Percentiles rank a stretch among this genome's conserved stretches.
phyloP scores from a whole-genome alignment of 2,113 vertebrate species.

The Neolamprologus caudopunctatus region DNA sequence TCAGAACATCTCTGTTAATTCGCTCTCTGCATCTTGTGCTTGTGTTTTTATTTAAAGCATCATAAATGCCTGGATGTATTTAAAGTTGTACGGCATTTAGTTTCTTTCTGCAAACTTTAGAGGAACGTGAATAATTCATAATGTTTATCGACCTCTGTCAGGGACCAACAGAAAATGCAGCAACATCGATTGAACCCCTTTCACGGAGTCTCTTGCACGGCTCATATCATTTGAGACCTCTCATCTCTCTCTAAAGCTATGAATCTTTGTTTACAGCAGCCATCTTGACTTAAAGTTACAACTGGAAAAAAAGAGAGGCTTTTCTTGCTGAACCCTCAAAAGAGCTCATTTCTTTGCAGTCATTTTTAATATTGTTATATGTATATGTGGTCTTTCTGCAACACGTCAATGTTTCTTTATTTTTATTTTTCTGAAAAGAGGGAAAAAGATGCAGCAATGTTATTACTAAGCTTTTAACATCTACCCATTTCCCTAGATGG shows the following conservation, averaged over 20 bases:
- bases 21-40: background rate
- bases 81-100: background rate
- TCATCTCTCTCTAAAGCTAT: background rate
- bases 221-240: background rate
- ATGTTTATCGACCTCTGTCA: background rate
- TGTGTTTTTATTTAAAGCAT: background rate
- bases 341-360: background rate
- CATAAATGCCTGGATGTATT: background rate
- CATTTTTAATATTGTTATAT: background rate
- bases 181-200: background rate
- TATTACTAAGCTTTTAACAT: background rate
- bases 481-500: background rate
- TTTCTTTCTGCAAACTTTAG: background rate
- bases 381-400: background rate
- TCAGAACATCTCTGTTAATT: background rate
- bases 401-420: background rate
- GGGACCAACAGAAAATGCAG: background rate
- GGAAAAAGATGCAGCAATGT: background rate
- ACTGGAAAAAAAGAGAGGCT: background rate
- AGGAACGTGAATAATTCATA: slow-evolving; percentile 2
- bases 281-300: background rate
- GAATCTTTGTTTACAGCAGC: background rate
- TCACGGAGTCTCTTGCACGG: background rate
- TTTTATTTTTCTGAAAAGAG: background rate
- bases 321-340: background rate